Conservation (phyloP, 2,113 vertebrate species). For the Micronycteris hirsuta region DNA sequence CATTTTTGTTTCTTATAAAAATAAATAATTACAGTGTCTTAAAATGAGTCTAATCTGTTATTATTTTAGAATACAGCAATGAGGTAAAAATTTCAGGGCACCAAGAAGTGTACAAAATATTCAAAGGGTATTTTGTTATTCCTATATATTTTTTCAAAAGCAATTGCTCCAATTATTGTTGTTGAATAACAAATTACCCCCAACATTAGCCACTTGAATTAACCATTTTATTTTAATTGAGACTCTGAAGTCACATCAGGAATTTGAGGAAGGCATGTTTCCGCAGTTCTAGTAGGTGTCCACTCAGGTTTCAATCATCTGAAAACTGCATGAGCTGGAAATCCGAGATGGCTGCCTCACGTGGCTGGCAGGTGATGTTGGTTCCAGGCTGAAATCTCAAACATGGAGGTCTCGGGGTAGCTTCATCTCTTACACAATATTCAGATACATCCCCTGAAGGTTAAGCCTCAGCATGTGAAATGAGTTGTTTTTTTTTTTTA, state of each 20-base stretch:
- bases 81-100: background rate
- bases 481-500: background rate
- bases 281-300: background rate
- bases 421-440: background rate
- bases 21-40: background rate
- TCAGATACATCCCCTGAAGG: background rate
- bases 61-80: background rate
- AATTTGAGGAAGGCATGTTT: background rate
- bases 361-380: background rate
- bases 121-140: background rate
- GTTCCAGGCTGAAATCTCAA: background rate
- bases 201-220: background rate
- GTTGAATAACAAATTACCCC: background rate
- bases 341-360: background rate
- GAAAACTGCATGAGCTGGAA: background rate
- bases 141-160: background rate
- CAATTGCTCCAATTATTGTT: background rate
- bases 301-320: background rate
- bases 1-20: background rate
- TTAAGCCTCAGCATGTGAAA: background rate
- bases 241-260: background rate
- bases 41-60: background rate
- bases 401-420: background rate
- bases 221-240: background rate
- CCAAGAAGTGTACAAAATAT: background rate